Percentiles rank a stretch among this genome's conserved stretches.
These are phyloP conservation scores for Strigamia crassipes DNA, from an alignment of 2,888 invertebrate species.

Conservation along the genomic window DNA sequence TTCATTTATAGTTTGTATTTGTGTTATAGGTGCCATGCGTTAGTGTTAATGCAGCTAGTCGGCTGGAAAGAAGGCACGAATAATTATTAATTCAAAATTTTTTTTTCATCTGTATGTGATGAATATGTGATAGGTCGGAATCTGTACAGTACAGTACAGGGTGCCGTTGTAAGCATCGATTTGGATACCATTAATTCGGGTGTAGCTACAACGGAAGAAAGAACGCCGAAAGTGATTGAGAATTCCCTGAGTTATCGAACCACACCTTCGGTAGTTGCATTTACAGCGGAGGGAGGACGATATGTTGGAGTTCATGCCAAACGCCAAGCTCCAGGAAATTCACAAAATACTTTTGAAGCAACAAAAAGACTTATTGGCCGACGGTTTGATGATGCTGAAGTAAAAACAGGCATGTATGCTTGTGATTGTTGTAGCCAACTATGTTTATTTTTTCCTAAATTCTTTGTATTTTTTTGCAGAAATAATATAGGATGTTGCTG, in stretches of 20 bases:
- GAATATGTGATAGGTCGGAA: constrained; percentile 51
- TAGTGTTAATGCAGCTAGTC: neutral
- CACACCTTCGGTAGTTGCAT: constrained; percentile 97
- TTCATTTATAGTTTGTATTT: neutral
- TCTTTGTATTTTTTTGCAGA: constrained; percentile 63
- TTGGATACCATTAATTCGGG: constrained; percentile 99
- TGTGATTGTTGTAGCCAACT: neutral
- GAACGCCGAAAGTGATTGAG: constrained; percentile 94
- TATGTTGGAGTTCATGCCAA: constrained; percentile 98
- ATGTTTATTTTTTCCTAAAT: constrained; percentile 12
- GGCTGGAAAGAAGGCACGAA: neutral
- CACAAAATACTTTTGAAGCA: constrained; percentile 96
- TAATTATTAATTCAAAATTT: neutral
- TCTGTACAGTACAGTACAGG: constrained; percentile 82
- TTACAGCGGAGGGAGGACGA: constrained; percentile 86
- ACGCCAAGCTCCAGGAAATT: constrained; percentile 97
- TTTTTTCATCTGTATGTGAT: too few relatives aligned
- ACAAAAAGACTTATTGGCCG: constrained; percentile 97
- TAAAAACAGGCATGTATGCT: constrained; percentile 89
- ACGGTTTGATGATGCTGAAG: constrained; percentile 91
- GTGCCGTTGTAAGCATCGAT: constrained; percentile 98
- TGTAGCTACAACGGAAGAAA: constrained; percentile 99
- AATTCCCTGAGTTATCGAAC: constrained; percentile 95
- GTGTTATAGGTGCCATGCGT: neutral
- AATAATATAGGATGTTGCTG: too few relatives aligned